Base-by-base conservation (phyloP, 2,888 invertebrate genomes). In the Kuschelorhynchus macadamiae region DNA sequence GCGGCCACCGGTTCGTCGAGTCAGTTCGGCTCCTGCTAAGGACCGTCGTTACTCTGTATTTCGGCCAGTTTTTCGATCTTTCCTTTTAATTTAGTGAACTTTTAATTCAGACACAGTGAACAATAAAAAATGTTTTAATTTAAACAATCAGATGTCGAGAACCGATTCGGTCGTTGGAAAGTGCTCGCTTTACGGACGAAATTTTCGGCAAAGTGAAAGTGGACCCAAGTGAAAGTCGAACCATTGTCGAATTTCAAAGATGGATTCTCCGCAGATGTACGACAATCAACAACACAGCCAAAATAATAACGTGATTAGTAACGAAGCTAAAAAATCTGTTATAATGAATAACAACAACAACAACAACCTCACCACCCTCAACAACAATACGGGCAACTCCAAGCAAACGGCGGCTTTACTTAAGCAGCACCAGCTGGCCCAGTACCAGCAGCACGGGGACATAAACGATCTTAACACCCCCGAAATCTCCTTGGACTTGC, bases 401-500 rank as follows among this genome's bases (percentile, higher is more conserved):
- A 86, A 85, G 81, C 85, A 88, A 79, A 83, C 87, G 77, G 85
- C 86, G 74, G 84, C 87, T 46, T 79, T 86, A 72, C 89, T 91
- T 72, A 91, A 91, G 75, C 89, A 88, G 78, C 86, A 92, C 78
- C 86, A 91, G 77, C 88, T 92, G 67, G 89, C 90, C 74, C 92
- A 92, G 83, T 90, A 91, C 70, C 92, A 93, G 66, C 91, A 92
- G 69, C 85, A 85, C 18, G 88, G 87, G 42, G 95, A 96, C 80
- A 85, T 96, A 70, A 92, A 93, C 81, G 96, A 96, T 82, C 88
- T 97, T 79, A 95, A 95, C 83, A 93, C 93, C 65, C 94, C 95
- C 75, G 97, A 97, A 85, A 95, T 96, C 82, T 94, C 95, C 73
- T 87, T 97, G 80, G 96, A 97, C 81, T 86, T 97, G 74, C 95